phyloP scores from a whole-genome alignment of 2,888 invertebrate genomes.

The Xylocampa areola region DNA sequence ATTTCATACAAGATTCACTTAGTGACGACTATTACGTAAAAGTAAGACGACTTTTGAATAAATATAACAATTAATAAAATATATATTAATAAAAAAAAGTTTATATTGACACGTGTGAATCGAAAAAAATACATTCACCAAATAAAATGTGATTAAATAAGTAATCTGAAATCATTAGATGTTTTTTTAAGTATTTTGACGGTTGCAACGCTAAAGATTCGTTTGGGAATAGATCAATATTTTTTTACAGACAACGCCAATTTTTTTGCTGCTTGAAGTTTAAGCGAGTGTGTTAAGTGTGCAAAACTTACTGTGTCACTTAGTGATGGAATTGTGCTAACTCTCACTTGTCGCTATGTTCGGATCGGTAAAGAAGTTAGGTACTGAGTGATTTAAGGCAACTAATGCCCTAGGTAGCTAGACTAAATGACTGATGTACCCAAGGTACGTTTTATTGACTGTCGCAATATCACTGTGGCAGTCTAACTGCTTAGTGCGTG shows the following conservation, averaged over 20 bases:
- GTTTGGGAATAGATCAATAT: conserved; percentile 13
- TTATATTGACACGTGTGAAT: conserved; percentile 55
- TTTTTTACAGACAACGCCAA: conserved; percentile 10
- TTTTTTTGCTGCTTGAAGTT: not conserved
- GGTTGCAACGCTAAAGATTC: conserved; percentile 57
- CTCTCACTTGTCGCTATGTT: not conserved
- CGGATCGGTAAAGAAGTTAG: conserved; percentile 1
- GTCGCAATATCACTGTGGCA: not conserved
- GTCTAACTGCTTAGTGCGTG: conserved; percentile 16
- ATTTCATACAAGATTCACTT: conserved; percentile 42
- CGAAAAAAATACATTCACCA: conserved; percentile 63
- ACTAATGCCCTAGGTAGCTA: conserved; percentile 11
- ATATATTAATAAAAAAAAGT: conserved; percentile 22
- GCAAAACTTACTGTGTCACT: not conserved
- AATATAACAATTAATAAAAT: conserved; percentile 21
- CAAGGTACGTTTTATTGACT: conserved; percentile 13
- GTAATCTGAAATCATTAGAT: conserved; percentile 58
- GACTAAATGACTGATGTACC: not conserved
- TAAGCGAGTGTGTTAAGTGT: not conserved
- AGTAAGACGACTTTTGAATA: conserved; percentile 19
- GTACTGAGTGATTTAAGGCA: conserved; percentile 4
- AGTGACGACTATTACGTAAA: conserved; percentile 29
- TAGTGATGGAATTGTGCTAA: not conserved
- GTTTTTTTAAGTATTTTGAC: conserved; percentile 54
- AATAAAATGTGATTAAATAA: conserved; percentile 71